These are phyloP conservation scores for Geophilus truncorum DNA, from an alignment of 2,888 invertebrate genomes.

Conservation along the genomic window DNA sequence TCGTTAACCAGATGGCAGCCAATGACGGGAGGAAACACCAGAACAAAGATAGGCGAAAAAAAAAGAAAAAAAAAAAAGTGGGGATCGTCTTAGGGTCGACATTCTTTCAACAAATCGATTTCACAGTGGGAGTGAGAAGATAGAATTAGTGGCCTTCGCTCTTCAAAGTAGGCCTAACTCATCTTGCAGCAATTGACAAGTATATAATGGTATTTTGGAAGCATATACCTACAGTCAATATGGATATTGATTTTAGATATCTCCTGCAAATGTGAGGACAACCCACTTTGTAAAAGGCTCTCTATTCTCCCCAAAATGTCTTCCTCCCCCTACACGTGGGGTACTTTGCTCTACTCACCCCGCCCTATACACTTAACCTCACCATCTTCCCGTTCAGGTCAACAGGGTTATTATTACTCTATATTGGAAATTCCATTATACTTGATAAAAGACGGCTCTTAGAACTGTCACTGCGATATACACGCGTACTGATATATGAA, in stretches of 20 bases:
- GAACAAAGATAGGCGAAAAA: background rate
- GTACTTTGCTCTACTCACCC: slow-evolving; percentile 13
- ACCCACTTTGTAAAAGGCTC: slow-evolving; percentile 12
- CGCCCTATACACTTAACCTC: slow-evolving; percentile 20
- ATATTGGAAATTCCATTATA: slow-evolving; percentile 27
- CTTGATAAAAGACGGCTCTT: background rate
- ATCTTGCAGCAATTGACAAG: background rate
- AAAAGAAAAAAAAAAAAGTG: background rate
- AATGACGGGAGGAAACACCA: slow-evolving; percentile 22
- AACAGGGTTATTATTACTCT: slow-evolving; percentile 22
- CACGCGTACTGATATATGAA: background rate
- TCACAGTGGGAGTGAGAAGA: background rate
- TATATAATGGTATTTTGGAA: background rate
- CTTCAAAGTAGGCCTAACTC: background rate
- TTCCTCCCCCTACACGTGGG: slow-evolving; percentile 2
- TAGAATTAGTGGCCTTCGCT: background rate
- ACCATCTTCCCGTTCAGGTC: slow-evolving; percentile 16
- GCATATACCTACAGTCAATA: no score
- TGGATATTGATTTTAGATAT: slow-evolving; percentile 23
- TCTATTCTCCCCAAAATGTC: slow-evolving; percentile 20
- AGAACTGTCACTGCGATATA: background rate
- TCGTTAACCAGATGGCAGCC: slow-evolving; percentile 32
- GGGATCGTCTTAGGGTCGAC: background rate
- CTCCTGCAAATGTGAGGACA: slow-evolving; percentile 14
- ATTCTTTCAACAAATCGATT: background rate